Evolutionary conservation across 2,888 invertebrate genomes (phyloP).

Genomic region (Pseudococcus jackbeardsleyi): DNA sequence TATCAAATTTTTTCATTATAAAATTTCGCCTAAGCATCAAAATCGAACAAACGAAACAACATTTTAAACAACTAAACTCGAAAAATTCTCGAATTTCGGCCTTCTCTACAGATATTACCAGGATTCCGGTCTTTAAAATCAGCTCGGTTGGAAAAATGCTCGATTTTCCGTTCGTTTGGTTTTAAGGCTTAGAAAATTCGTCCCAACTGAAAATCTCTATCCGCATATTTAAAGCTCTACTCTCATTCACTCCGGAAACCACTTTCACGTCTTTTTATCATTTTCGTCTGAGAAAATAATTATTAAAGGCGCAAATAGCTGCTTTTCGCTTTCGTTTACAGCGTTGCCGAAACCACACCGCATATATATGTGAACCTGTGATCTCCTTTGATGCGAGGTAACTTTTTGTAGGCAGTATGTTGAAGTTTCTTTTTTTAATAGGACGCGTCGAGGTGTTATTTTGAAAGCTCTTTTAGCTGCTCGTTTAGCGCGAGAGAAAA

Average conservation of each 20-base stretch:
- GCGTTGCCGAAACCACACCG: neutral
- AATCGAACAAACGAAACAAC: no score
- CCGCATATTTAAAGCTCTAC: no score
- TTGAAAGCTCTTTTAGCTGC: neutral
- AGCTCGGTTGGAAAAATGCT: no score
- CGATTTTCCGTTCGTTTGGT: no score
- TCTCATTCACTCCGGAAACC: neutral
- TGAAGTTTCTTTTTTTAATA: neutral
- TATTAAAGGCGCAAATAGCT: neutral
- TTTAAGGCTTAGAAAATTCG: no score
- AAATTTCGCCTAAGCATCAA: no score
- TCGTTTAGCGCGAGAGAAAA: neutral
- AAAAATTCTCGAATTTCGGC: no score
- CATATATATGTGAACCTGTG: neutral
- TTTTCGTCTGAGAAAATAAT: neutral
- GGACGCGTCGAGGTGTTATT: neutral
- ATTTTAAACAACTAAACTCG: no score
- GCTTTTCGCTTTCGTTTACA: neutral
- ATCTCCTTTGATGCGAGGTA: neutral
- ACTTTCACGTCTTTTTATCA: conserved; percentile 5
- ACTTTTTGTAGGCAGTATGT: neutral
- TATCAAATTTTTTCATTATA: no score
- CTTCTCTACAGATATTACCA: no score
- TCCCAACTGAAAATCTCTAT: no score
- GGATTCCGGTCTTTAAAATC: no score